Evolutionary conservation across 1,140 invertebrate genomes (phyloP).

Genomic region (Amyelois transitella): DNA sequence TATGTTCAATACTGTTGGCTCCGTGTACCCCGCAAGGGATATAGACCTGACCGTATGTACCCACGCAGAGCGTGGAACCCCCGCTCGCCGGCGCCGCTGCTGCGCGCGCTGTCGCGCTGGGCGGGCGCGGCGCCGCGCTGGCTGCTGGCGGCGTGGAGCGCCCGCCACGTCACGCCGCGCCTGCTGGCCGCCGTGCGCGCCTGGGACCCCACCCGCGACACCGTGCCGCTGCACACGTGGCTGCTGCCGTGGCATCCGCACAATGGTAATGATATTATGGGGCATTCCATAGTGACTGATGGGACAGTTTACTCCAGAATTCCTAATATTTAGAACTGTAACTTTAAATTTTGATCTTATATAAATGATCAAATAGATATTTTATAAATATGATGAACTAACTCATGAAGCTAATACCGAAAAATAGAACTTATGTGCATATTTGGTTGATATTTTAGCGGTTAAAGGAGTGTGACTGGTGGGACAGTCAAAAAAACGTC

Average conservation of each 20-base stretch:
- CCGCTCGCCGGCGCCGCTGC: conserved; percentile 82
- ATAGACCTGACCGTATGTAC: too few relatives aligned
- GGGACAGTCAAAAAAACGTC: too few relatives aligned
- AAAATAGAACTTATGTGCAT: too few relatives aligned
- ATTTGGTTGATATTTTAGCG: too few relatives aligned
- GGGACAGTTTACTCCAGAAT: not conserved
- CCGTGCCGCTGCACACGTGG: conserved; percentile 96
- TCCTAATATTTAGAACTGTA: too few relatives aligned
- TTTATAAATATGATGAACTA: too few relatives aligned
- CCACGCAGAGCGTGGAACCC: conserved; percentile 80
- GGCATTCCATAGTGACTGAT: not conserved
- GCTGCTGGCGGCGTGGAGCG: conserved; percentile 88
- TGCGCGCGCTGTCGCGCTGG: conserved; percentile 89
- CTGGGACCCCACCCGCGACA: conserved; percentile 97
- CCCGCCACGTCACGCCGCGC: conserved; percentile 87
- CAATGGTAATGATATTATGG: too few relatives aligned
- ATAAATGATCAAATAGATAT: too few relatives aligned
- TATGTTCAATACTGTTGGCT: too few relatives aligned
- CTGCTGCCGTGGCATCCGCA: conserved; percentile 90
- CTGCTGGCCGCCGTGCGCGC: conserved; percentile 87
- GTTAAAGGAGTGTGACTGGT: too few relatives aligned
- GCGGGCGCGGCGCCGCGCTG: conserved; percentile 85
- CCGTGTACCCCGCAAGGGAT: not conserved
- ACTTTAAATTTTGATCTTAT: too few relatives aligned
- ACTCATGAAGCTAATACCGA: too few relatives aligned